Evolutionary conservation across 2,797 vertebrate species (phyloP).

Genomic region (Eidolon dupreanum): DNA sequence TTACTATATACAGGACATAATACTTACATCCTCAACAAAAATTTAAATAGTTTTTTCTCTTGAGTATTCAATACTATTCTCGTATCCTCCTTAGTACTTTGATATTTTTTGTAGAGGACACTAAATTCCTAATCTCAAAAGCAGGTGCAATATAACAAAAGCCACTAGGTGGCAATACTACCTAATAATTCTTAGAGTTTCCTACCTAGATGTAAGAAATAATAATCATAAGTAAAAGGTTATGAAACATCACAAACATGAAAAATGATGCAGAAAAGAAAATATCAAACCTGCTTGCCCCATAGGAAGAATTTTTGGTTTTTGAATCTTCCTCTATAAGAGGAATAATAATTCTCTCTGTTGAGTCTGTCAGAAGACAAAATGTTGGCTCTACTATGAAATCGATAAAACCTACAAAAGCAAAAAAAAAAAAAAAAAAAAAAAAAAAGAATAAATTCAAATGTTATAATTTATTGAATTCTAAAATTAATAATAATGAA

Average conservation of each 20-base stretch:
- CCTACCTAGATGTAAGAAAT: neutral
- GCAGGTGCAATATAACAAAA: neutral
- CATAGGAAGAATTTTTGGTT: slow-evolving; percentile 85
- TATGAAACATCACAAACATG: neutral
- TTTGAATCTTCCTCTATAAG: slow-evolving; percentile 96
- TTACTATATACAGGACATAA: neutral
- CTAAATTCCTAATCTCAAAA: neutral
- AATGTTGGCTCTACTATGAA: slow-evolving; percentile 99
- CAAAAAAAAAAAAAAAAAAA: neutral
- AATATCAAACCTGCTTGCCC: slow-evolving; percentile 85
- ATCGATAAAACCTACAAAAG: slow-evolving; percentile 94
- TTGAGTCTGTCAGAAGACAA: slow-evolving; percentile 95
- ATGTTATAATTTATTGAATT: neutral
- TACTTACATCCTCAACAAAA: neutral
- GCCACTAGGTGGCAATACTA: slow-evolving; percentile 83
- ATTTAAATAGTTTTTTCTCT: neutral
- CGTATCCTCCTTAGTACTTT: neutral
- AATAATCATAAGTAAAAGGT: neutral
- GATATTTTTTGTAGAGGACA: neutral
- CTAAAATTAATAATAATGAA: slow-evolving; percentile 16
- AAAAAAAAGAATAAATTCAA: slow-evolving; percentile 37
- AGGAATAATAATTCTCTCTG: slow-evolving; percentile 98
- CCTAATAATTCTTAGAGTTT: slow-evolving; percentile 66
- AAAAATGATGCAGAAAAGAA: neutral
- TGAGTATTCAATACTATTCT: neutral